Evolutionary conservation across 2,113 vertebrate species (phyloP), one percentile per base, ranked within the genome.

Genomic region (Pogonocichla stellata): DNA sequence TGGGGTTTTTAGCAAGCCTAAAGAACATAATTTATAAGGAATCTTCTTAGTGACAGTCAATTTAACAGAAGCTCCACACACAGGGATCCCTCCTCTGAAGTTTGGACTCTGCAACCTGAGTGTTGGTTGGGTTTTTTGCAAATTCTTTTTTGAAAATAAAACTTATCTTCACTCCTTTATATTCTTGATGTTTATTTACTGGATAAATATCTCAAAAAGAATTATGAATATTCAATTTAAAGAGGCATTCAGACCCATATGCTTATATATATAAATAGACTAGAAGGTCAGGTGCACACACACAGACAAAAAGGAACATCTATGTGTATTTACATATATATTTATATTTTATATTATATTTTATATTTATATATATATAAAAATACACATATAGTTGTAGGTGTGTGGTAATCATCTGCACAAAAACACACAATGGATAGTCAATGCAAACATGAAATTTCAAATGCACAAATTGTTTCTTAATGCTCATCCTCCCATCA

Each of bases 71-170:
- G 36, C 4, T 83, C 42, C 25, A 53, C 22, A 31, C 4, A 19
- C 12, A 50, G 25, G 57, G 12, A 42, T 2, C 1, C 16, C 9
- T 45, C 8, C 18, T 12, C 4, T 18, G 9, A 88, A 66, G 38
- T 22, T 34, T 57, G 50, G 56, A 23, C 25, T 45, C 12, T 64
- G 19, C 42, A 77, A 92, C 19, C 17, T 64, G 28, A 2, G 6
- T 0, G 0, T 15, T 58, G 14, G 4, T 34, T 43, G n/a, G 13
- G 2, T 23, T 36, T 58, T 51, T 53, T 17, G 12, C 43, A 78
- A 57, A 33, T 22, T 64, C 26, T 70, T 67, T 8, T 67, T 61
- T 82, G n/a, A 87, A 93, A 85, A 91, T 23, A 57, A 80, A 94
- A 42, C 19, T 25, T 22, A 64, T 20, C 29, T 53, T 81, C 8